Conservation (phyloP, 2,113 vertebrate genomes). For the Pogonocichla stellata region DNA sequence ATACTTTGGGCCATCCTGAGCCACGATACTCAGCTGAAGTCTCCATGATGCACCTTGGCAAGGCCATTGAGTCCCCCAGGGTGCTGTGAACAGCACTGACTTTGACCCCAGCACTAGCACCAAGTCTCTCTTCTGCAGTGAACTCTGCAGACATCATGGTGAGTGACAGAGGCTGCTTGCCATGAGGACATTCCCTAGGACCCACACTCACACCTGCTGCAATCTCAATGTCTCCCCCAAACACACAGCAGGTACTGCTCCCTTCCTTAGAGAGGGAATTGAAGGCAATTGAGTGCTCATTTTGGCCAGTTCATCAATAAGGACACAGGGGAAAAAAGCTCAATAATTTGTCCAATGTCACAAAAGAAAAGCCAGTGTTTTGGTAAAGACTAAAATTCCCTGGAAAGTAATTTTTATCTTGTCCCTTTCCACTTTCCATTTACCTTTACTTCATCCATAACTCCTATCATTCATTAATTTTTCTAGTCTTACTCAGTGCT, state of each 20-base stretch:
- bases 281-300: accelerated
- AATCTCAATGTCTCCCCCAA: background rate
- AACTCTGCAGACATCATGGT: no score
- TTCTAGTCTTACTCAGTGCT: background rate
- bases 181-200: accelerated
- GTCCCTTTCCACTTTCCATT: background rate
- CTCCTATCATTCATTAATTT: background rate
- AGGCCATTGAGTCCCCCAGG: accelerated
- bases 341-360: background rate
- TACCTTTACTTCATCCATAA: background rate
- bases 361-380: background rate
- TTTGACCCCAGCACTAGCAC: background rate
- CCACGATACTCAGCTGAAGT: background rate
- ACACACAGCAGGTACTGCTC: background rate
- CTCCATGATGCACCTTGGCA: background rate
- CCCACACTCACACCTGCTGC: accelerated
- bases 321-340: background rate
- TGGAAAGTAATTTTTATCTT: background rate
- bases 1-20: background rate
- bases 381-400: background rate
- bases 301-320: background rate
- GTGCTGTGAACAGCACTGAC: background rate
- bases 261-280: background rate
- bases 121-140: background rate
- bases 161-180: background rate